Conservation (phyloP, 2,113 vertebrate species). For the Mesocricetus auratus region DNA sequence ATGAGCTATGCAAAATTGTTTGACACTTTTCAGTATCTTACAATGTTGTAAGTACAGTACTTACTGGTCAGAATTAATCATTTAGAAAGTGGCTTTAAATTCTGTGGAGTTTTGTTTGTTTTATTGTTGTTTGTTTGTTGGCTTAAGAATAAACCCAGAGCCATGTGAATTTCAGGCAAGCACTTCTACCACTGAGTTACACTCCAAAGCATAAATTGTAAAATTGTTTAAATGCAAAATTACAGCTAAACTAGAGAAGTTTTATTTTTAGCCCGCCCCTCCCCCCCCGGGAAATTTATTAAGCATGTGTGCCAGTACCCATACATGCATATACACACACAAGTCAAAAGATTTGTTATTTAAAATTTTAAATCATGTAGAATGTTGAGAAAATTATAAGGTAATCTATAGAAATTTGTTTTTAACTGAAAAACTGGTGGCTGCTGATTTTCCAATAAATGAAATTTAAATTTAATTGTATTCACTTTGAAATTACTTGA, state of each 20-base stretch:
- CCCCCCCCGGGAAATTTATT: slow-evolving; percentile 78
- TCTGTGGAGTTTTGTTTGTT: slow-evolving; percentile 67
- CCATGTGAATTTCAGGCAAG: neutral
- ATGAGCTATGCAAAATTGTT: slow-evolving; percentile 74
- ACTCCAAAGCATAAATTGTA: slow-evolving; percentile 68
- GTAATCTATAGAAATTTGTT: slow-evolving; percentile 67
- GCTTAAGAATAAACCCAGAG: neutral
- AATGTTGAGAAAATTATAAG: slow-evolving; percentile 61
- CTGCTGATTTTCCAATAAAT: slow-evolving; percentile 14
- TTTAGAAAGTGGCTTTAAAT: slow-evolving; percentile 77
- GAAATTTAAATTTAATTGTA: slow-evolving; percentile 21
- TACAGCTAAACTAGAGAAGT: slow-evolving; percentile 79
- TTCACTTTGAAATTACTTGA: slow-evolving; percentile 37
- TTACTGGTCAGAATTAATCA: slow-evolving; percentile 79
- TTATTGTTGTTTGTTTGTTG: neutral
- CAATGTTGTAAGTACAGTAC: slow-evolving; percentile 54
- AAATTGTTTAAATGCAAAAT: slow-evolving; percentile 84
- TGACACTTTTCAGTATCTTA: slow-evolving; percentile 1
- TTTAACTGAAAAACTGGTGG: slow-evolving; percentile 43
- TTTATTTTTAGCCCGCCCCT: neutral
- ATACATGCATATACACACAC: neutral
- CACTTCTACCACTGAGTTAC: neutral
- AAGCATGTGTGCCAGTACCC: slow-evolving; percentile 58
- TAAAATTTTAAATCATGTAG: slow-evolving; percentile 76
- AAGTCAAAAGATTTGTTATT: slow-evolving; percentile 63